Evolutionary conservation across 2,113 vertebrate genomes (phyloP).

Genomic region (Bettongia penicillata): DNA sequence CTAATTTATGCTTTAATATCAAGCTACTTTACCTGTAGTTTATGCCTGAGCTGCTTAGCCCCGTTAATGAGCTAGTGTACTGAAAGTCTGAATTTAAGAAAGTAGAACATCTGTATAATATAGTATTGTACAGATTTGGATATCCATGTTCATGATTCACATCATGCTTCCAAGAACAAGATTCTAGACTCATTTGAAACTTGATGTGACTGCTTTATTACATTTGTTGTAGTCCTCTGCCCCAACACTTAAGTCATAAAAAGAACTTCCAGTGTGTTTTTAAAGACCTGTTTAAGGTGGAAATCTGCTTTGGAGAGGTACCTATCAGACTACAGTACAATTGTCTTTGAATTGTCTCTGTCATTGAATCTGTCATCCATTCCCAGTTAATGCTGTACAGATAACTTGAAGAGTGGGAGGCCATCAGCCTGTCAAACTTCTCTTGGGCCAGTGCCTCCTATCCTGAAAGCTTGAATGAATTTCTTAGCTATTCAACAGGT

Average conservation of each 20-base stretch:
- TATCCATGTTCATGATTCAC: background rate
- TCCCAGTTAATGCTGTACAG: background rate
- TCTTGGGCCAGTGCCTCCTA: background rate
- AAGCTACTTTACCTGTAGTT: background rate
- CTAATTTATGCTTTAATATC: slow-evolving; percentile 23
- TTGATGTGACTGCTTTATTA: background rate
- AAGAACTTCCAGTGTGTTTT: background rate
- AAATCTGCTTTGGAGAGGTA: background rate
- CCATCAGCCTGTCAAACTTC: background rate
- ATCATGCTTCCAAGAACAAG: background rate
- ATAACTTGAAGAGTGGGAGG: background rate
- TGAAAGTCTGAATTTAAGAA: background rate
- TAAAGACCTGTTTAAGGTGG: background rate
- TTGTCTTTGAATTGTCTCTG: slow-evolving; percentile 16
- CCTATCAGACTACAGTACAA: background rate
- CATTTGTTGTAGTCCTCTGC: too few species aligned
- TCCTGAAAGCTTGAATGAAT: slow-evolving; percentile 15
- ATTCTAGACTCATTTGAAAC: background rate
- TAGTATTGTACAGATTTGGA: slow-evolving; percentile 20
- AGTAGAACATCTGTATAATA: slow-evolving; percentile 18
- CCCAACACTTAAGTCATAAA: background rate
- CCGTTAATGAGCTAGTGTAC: background rate
- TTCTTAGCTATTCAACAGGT: background rate
- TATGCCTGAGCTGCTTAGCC: slow-evolving; percentile 2
- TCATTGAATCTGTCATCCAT: background rate